Percentiles rank a stretch among this genome's conserved stretches.
Conservation (phyloP, 2,797 vertebrate genomes). For the Acestrorhynchus altus region DNA sequence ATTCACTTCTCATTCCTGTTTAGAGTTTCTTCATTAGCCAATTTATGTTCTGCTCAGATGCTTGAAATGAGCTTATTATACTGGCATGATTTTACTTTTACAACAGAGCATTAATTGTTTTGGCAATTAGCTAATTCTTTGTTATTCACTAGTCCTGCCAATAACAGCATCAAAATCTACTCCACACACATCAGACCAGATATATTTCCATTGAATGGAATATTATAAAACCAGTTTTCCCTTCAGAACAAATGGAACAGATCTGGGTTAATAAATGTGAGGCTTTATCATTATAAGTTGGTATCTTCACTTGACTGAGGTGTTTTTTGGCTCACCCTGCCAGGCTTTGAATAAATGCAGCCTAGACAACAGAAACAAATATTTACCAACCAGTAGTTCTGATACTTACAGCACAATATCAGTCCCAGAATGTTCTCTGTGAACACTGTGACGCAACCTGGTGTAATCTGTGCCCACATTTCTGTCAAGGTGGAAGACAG, state of each 20-base stretch:
- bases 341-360: conserved; percentile 24
- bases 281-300: conserved; percentile 1
- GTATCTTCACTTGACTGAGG: background rate
- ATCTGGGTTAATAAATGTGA: conserved; percentile 17
- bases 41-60: background rate
- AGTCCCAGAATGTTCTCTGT: background rate
- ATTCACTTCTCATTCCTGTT: background rate
- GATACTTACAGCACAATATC: conserved; percentile 15
- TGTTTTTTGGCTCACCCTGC: conserved; percentile 7
- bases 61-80: background rate
- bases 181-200: conserved; percentile 18
- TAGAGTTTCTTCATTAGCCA: background rate
- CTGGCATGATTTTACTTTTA: background rate
- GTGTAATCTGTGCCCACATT: background rate
- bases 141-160: background rate
- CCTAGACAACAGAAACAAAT: conserved; percentile 21
- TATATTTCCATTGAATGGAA: conserved; percentile 22
- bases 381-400: conserved; percentile 16
- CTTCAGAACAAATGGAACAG: background rate
- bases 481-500: background rate
- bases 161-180: conserved; percentile 9
- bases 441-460: background rate
- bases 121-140: background rate
- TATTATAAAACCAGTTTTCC: conserved; percentile 18
- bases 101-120: background rate